phyloP scores from a whole-genome alignment of 2,113 vertebrate species.

The Nicator chloris region DNA sequence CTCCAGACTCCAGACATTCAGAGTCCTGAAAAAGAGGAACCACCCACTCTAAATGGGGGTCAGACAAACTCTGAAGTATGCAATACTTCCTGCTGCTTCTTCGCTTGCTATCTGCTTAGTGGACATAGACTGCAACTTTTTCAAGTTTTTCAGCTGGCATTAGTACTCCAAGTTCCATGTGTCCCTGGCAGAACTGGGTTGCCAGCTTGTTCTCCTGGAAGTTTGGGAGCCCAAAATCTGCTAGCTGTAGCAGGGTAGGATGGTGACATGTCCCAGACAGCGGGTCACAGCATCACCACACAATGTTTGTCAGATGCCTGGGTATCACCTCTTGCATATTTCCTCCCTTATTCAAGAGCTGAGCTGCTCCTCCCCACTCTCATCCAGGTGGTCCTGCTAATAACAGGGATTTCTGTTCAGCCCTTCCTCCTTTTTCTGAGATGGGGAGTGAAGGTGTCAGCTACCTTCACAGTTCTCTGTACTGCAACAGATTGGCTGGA shows the following conservation, averaged over 20 bases:
- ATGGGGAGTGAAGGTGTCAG: not conserved
- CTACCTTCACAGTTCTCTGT: not conserved
- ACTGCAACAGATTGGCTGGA: not conserved
- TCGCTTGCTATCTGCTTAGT: not conserved
- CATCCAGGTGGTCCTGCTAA: not conserved
- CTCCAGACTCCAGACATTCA: no score
- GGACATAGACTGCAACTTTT: not conserved
- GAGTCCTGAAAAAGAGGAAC: not conserved
- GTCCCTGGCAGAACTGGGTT: not conserved
- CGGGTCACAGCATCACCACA: rapidly evolving
- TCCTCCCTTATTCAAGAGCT: not conserved
- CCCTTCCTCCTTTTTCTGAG: not conserved
- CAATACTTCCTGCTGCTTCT: not conserved
- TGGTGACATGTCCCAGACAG: not conserved
- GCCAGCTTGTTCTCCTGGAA: not conserved
- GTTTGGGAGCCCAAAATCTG: not conserved
- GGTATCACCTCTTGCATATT: not conserved
- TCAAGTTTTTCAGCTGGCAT: not conserved
- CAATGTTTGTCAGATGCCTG: not conserved
- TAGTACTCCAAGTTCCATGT: not conserved
- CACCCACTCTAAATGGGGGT: rapidly evolving
- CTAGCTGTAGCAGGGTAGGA: not conserved
- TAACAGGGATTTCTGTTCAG: not conserved
- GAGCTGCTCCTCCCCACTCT: not conserved
- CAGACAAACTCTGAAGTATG: not conserved